Evolutionary conservation across 1,140 invertebrate genomes (phyloP), one percentile per base, ranked within the genome.

Genomic region (Maconellicoccus hirsutus): DNA sequence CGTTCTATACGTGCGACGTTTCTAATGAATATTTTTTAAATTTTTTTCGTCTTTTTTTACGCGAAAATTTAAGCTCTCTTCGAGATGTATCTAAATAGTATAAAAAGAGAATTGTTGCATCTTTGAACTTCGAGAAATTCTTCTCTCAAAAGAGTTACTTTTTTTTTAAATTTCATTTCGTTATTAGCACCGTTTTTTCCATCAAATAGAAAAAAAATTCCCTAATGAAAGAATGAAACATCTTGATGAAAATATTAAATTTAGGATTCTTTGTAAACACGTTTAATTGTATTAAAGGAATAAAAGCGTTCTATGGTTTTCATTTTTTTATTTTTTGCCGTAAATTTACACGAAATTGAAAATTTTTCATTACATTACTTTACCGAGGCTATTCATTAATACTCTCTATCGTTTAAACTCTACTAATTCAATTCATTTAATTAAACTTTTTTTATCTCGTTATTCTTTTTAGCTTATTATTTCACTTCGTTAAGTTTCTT

Each of bases 301-400:
- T 52, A 52, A 52, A 52, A 52, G 42, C 42, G n/a, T 52, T 52
- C n/a, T 19, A 52, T 52, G n/a, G 10, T 16, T 33, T 52, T 52
- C 42, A 52, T 8, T 6, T 12, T 3, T 33, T 33, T 33, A 3
- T 33, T 6, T 33, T 33, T 33, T 33, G 29, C 29, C 12, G 29
- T 16, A 52, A 52, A 19, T 3, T 52, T 52, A 52, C 42, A 16
- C 16, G 42, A 16, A 52, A 8, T 52, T 4, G 16, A 52, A 52
- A 52, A 52, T 16, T 52, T 3, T 52, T 52, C 42, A 52, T 52
- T 52, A 52, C n/a, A 16, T 16, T 52, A 52, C 12, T 33, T 12
- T 33, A 52, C n/a, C n/a, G 42, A 52, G 42, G 42, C 12, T 52
- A 52, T 52, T 52, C n/a, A 52, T 52, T 52, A 52, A 52, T 52